Conservation (phyloP, 2,888 invertebrate genomes). For the Coecobrya sp. region DNA sequence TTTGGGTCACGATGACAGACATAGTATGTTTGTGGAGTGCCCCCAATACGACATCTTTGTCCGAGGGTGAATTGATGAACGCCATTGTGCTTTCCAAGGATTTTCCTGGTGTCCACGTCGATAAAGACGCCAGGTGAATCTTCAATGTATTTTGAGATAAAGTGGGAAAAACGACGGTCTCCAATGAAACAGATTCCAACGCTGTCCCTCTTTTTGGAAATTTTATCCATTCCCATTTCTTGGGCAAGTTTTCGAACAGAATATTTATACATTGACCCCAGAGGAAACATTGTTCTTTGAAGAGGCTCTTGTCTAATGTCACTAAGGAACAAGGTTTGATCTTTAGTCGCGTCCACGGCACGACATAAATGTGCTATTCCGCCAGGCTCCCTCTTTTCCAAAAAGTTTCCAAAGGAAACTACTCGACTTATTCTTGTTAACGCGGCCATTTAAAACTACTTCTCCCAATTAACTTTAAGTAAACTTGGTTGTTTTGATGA, state of each 20-base stretch:
- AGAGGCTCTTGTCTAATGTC: conserved; percentile 94
- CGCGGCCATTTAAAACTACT: too few relatives aligned
- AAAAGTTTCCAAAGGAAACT: conserved; percentile 40
- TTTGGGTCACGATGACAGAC: conserved; percentile 91
- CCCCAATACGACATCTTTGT: conserved; percentile 92
- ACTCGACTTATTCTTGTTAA: too few relatives aligned
- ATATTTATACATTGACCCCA: conserved; percentile 93
- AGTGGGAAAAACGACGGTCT: conserved; percentile 94
- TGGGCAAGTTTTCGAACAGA: conserved; percentile 94
- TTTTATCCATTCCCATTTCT: conserved; percentile 90
- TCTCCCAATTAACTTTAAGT: too few relatives aligned
- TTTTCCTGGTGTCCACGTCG: conserved; percentile 93
- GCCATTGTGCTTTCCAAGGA: conserved; percentile 94
- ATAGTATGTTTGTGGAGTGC: conserved; percentile 91
- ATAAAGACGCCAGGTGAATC: conserved; percentile 93
- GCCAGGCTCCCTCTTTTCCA: conserved; percentile 86
- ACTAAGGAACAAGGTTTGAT: conserved; percentile 98
- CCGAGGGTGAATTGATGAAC: conserved; percentile 98
- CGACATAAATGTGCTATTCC: conserved; percentile 85
- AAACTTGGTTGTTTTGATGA: too few relatives aligned
- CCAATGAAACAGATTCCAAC: conserved; percentile 99
- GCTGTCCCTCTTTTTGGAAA: conserved; percentile 94
- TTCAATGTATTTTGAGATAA: conserved; percentile 96
- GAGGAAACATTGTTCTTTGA: conserved; percentile 95
- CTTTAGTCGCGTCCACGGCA: conserved; percentile 93